Base-by-base conservation (phyloP, 1,140 invertebrate species). In the Drosophila bipectinata region DNA sequence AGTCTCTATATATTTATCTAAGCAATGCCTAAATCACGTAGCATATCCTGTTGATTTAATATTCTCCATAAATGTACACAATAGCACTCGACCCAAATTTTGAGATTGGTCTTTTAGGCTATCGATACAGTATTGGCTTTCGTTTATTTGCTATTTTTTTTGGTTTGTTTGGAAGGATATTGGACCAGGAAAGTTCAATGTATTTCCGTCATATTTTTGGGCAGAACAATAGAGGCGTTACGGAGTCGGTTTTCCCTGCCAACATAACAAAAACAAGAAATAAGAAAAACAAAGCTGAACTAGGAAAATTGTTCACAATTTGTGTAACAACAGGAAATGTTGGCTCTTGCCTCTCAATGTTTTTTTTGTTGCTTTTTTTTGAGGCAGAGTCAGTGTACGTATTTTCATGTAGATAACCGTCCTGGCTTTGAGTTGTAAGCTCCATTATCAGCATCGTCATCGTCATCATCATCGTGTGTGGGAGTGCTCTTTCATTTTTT, bases 341-440 rank as follows among this genome's bases (percentile, higher is more conserved):
- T 64, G 60, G 53, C 47, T 74, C 55, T 49, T 44, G 24, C 45
- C 34, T 57, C 26, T 32, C 39, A n/a, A n/a, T 37, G 34, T 37
- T n/a, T 12, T 34, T 34, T 3, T 32, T 10, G 15, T 15, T 15
- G 15, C 12, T 34, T 37, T 37, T 37, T 37, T n/a, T 37, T 34
- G 9, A 37, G 28, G 34, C 21, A 15, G 59, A 49, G 55, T 57
- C 45, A 24, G 15, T 57, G 24, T 56, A 45, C 56, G 57, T 57
- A 72, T 53, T 75, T 76, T 75, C 34, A 76, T 75, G 72, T 76
- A 76, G 76, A 76, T 75, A 76, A 52, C 49, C 48, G 26, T 24
- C 8, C 51, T 56, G 59, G 69, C 58, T 49, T 73, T 73, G 52
- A 67, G 51, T 44, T 57, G 72, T 66, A 75, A 76, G 62, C 54